These are phyloP conservation scores for Aspidiotus rigidus DNA, from an alignment of 2,888 invertebrate species.

Conservation along the genomic window DNA sequence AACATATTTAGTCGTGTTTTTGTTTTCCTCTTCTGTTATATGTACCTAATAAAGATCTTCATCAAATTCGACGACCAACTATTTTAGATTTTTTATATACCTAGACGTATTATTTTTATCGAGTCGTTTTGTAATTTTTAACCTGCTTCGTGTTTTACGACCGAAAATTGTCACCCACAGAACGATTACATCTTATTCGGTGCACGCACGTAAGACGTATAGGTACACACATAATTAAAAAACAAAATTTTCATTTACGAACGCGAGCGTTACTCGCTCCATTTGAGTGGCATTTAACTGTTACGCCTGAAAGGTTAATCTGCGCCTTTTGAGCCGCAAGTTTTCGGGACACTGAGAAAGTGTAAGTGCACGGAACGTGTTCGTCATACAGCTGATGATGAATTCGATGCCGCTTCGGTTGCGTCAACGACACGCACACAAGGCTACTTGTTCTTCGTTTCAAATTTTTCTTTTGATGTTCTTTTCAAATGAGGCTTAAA, in stretches of 20 bases:
- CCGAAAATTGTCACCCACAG: neutral
- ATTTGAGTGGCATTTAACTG: slow-evolving; percentile 4
- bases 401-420: too few relatives aligned
- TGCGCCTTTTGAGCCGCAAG: neutral
- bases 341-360: neutral
- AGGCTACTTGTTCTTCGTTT: neutral
- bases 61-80: neutral
- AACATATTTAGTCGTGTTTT: neutral
- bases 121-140: neutral
- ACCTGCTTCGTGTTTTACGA: neutral
- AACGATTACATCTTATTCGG: too few relatives aligned
- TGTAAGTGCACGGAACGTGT: neutral
- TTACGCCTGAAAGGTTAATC: slow-evolving; percentile 2
- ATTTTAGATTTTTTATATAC: too few relatives aligned
- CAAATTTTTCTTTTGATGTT: neutral
- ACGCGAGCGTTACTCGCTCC: slow-evolving; percentile 3
- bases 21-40: neutral
- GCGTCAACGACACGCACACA: neutral
- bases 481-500: slow-evolving; percentile 1
- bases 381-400: too few relatives aligned
- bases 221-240: neutral
- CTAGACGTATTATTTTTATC: too few relatives aligned
- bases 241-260: neutral
- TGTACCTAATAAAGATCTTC: slow-evolving; percentile 3
- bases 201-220: neutral